phyloP scores from a whole-genome alignment of 2,888 invertebrate species.

The Limenitis camilla region DNA sequence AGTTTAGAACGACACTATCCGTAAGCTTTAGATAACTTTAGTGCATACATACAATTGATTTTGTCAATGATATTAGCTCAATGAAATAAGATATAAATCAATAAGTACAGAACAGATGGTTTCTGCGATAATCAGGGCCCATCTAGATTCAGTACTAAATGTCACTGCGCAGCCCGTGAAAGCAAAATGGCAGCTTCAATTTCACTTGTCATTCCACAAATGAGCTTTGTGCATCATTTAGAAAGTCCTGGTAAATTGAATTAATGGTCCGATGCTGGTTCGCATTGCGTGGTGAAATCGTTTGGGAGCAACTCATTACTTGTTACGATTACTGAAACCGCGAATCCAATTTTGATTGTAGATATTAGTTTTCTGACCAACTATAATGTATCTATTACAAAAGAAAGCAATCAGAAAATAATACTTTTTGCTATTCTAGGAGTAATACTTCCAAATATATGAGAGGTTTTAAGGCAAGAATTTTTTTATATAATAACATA shows the following conservation, averaged over 20 bases:
- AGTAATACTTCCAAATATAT: too few relatives aligned
- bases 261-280: conserved; percentile 26
- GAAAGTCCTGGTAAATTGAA: conserved; percentile 62
- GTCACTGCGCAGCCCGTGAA: conserved; percentile 50
- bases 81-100: conserved; percentile 41
- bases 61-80: too few relatives aligned
- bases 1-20: too few relatives aligned
- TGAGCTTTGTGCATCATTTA: conserved; percentile 67
- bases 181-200: conserved; percentile 45
- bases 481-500: too few relatives aligned
- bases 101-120: conserved; percentile 32
- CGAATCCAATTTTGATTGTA: conserved; percentile 2
- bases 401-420: neutral
- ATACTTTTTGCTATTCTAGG: too few relatives aligned
- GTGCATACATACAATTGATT: too few relatives aligned
- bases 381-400: neutral
- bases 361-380: neutral
- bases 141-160: conserved; percentile 53
- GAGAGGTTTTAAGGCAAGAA: too few relatives aligned
- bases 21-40: too few relatives aligned
- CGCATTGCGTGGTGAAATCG: conserved; percentile 31
- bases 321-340: conserved; percentile 13
- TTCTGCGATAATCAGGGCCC: conserved; percentile 45
- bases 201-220: conserved; percentile 65
- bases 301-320: conserved; percentile 19